Conservation (phyloP, 2,888 invertebrate species). For the Diabrotica balteata region DNA sequence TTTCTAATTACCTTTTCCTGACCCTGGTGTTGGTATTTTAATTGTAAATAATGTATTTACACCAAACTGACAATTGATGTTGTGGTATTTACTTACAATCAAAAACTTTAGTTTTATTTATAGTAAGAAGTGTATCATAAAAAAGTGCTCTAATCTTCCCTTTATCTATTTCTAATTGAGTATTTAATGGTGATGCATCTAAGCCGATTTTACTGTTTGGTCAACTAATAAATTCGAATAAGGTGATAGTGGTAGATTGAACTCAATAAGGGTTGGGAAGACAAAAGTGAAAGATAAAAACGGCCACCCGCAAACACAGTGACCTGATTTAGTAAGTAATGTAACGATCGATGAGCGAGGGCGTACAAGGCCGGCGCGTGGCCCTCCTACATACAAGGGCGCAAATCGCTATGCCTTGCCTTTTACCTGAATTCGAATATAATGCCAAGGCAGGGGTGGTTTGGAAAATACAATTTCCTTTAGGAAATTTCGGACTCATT, state of each 20-base stretch:
- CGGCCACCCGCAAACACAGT: conserved; percentile 61
- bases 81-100: no score
- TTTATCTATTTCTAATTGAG: neutral
- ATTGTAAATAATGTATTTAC: no score
- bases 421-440: conserved; percentile 49
- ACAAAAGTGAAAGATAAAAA: conserved; percentile 42
- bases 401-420: conserved; percentile 42
- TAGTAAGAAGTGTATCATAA: neutral
- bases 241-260: conserved; percentile 10
- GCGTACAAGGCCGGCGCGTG: conserved; percentile 61
- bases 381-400: conserved; percentile 59
- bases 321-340: conserved; percentile 59
- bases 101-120: no score
- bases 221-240: conserved; percentile 23
- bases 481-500: no score
- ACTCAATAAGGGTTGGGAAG: conserved; percentile 19
- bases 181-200: neutral
- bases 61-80: no score
- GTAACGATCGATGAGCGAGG: conserved; percentile 58
- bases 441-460: conserved; percentile 21
- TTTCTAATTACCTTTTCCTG: no score
- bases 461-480: no score
- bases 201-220: conserved; percentile 21
- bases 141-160: neutral
- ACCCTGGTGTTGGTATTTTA: no score